These are phyloP conservation scores for Glossosoma conforme DNA, from an alignment of 1,140 invertebrate genomes.

Conservation along the genomic window DNA sequence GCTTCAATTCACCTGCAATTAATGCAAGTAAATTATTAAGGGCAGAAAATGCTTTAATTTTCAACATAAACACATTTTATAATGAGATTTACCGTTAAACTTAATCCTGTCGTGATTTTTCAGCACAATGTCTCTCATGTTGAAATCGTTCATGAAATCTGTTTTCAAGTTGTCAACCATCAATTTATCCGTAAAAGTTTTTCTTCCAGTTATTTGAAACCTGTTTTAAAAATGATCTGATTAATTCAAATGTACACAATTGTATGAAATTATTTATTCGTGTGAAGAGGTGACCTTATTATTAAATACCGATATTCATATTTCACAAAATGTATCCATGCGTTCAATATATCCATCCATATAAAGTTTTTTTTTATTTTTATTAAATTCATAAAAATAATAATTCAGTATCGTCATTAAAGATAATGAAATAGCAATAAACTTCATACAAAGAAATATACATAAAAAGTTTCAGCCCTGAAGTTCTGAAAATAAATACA, in stretches of 20 bases:
- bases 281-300: too few relatives aligned
- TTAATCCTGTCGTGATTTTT: conserved; percentile 13
- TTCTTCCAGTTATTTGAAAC: conserved; percentile 19
- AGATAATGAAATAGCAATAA: too few relatives aligned
- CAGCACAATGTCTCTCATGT: conserved; percentile 21
- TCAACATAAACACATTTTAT: neutral
- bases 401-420: too few relatives aligned
- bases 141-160: conserved; percentile 18
- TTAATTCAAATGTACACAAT: too few relatives aligned
- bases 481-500: neutral
- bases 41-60: neutral
- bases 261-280: too few relatives aligned
- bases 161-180: conserved; percentile 17
- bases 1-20: conserved; percentile 18
- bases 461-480: neutral
- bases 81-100: conserved; percentile 19
- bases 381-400: too few relatives aligned
- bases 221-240: too few relatives aligned
- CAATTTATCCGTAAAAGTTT: conserved; percentile 20
- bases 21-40: conserved; percentile 1
- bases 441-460: neutral
- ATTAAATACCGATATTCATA: too few relatives aligned
- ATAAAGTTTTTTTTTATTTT: too few relatives aligned
- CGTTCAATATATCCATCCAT: too few relatives aligned
- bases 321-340: too few relatives aligned